Base-by-base conservation (phyloP, 2,888 invertebrate species). In the Operophtera brumata region DNA sequence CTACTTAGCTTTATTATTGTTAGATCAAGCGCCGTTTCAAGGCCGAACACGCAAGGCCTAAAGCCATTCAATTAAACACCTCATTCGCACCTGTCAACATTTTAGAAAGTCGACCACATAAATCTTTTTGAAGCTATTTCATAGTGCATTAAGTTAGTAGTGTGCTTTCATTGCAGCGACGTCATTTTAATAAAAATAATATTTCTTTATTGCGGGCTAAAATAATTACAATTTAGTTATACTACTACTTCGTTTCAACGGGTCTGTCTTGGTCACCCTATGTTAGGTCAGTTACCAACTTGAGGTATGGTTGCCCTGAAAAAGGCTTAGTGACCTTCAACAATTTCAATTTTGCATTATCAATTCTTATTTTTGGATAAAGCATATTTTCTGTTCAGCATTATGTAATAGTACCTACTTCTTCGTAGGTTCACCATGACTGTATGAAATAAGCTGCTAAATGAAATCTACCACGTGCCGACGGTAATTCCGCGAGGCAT, bases 41-140 rank as follows among this genome's bases (percentile, higher is more conserved):
- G 71, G 67, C 62, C 65, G 64, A 45, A 62, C 69, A 69, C 59
- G 64, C 64, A 62, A 60, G 60, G 72, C 72, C 62, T 49, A 61
- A 69, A 68, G 78, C 77, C 55, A 72, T 78, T 75, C 69, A 75
- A 80, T 77, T 79, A 77, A 70, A 67, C 67, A 71, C 66, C 68
- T 71, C 65, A 67, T 70, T 69, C 65, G 66, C 69, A 76, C 77
- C 64, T 70, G 72, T 71, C 71, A 70, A 69, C 66, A 73, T 71
- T 64, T 67, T 69, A 73, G 72, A 76, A 74, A 73, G 73, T 72
- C 57, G 65, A 55, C 65, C 59, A 63, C 54, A 61, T 67, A 66
- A 69, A 66, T 67, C 62, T 63, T 62, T 66, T 71, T 69, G 62
- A 66, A 71, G 68, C 64, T 62, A 67, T 74, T 70, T 64, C 57